Evolutionary conservation across 2,888 invertebrate species (phyloP).

Genomic region (Volucella bombylans): DNA sequence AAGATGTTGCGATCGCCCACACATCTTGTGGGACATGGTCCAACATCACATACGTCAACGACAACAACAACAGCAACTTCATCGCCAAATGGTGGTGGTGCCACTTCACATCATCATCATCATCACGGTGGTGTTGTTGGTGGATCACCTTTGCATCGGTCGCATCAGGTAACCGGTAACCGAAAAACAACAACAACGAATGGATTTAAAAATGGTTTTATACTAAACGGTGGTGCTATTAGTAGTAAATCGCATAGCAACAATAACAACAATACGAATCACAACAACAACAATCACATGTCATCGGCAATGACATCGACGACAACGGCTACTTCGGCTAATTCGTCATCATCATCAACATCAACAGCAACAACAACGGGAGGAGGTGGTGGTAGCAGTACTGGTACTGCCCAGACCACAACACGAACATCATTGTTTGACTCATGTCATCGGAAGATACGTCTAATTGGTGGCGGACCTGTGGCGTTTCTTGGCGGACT

Average conservation of each 20-base stretch:
- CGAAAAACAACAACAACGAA: constrained; percentile 58
- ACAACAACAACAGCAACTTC: constrained; percentile 34
- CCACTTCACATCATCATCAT: constrained; percentile 50
- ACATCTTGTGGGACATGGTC: constrained; percentile 82
- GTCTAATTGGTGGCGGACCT: constrained; percentile 87
- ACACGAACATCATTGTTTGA: constrained; percentile 87
- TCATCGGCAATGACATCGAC: constrained; percentile 69
- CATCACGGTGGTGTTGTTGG: constrained; percentile 37
- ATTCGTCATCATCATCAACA: constrained; percentile 67
- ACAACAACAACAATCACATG: constrained; percentile 70
- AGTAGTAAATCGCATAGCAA: constrained; percentile 68
- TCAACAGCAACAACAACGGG: constrained; percentile 19
- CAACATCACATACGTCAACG: constrained; percentile 76
- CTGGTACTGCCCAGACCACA: constrained; percentile 80
- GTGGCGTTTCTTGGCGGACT: constrained; percentile 87
- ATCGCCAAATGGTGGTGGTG: constrained; percentile 47
- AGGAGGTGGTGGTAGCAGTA: constrained; percentile 59
- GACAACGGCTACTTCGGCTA: constrained; percentile 42
- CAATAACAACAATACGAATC: constrained; percentile 62
- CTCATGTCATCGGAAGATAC: constrained; percentile 89
- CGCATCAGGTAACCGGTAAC: constrained; percentile 59
- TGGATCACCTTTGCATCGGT: constrained; percentile 62
- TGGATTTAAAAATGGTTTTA: constrained; percentile 72
- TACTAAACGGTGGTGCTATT: constrained; percentile 70
- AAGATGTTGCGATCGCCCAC: constrained; percentile 84